Evolutionary conservation across 2,888 invertebrate genomes (phyloP), one percentile per base, ranked within the genome.

Genomic region (Acanthoscelides obtectus): DNA sequence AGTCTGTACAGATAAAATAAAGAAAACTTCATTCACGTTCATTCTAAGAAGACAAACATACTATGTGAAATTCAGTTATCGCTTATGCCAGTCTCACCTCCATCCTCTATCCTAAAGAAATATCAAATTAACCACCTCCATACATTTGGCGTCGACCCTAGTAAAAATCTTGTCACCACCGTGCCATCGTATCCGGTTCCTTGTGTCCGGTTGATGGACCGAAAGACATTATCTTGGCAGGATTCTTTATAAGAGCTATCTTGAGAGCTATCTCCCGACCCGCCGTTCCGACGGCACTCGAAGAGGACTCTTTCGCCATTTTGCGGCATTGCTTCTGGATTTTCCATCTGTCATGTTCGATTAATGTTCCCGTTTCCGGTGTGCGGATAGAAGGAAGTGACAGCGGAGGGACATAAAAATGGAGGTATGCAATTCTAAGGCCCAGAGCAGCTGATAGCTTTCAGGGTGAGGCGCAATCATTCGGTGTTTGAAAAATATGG

Each of bases 201-300:
- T 45, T 45, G 73, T 76, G 79, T 80, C 79, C 79, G 74, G 74
- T 77, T 80, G 81, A 81, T 79, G 75, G 77, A 80, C 79, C 78
- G 79, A 77, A 76, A 78, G 79, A 79, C 78, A 80, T 80, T 77
- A 79, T 77, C 77, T 75, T 78, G 81, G 79, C 81, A 80, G 80
- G 76, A 77, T 81, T 80, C 80, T 81, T 81, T 81, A 81, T 81
- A 80, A 80, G 79, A 78, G 78, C 76, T 45, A 45, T 45, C 72
- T 45, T 81, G 80, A 80, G 79, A 78, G 78, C 76, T 45, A 45
- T 45, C 72, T 45, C 45, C 45, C 45, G 12, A 45, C 45, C 12
- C 45, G 5, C 1, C 45, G 17, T 17, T 45, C 45, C 1, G 45
- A n/a, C n/a, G n/a, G n/a, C n/a, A n/a, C n/a, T n/a, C n/a, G n/a